A percentile compares a stretch with the other conserved stretches of the same genome.
phyloP scores from a whole-genome alignment of 2,113 vertebrate genomes.

The Hyperopisus bebe region DNA sequence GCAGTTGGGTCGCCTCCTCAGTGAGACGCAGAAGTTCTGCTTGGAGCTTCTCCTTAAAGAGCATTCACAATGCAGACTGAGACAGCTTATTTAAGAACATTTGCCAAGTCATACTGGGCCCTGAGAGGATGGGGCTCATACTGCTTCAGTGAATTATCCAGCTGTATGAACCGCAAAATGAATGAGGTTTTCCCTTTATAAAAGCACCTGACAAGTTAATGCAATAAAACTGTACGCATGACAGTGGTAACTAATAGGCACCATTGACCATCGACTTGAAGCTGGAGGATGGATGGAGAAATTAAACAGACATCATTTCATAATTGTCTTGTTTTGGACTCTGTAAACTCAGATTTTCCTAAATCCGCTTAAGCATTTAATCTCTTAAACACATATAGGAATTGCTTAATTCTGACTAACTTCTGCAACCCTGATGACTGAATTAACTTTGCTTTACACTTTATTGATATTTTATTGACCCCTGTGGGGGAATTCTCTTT shows the following conservation, averaged over 20 bases:
- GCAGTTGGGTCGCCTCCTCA: constrained; percentile 62
- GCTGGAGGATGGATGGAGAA: background rate
- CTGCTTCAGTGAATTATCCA: background rate
- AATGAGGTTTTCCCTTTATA: background rate
- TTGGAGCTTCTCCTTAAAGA: constrained; percentile 64
- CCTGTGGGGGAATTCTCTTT: no score
- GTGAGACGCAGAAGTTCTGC: constrained; percentile 62
- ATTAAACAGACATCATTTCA: background rate
- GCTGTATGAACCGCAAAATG: background rate
- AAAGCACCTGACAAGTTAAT: background rate
- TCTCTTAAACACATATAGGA: background rate
- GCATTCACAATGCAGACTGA: background rate
- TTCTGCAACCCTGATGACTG: background rate
- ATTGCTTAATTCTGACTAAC: background rate
- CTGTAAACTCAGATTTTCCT: background rate
- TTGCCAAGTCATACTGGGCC: background rate
- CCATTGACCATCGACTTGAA: background rate
- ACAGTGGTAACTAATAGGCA: background rate
- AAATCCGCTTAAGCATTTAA: background rate
- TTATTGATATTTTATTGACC: no score
- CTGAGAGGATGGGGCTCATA: background rate
- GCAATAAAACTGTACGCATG: background rate
- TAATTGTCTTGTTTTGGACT: background rate
- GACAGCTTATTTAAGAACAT: background rate
- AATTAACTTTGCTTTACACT: background rate